Percentiles rank a stretch among this genome's conserved stretches.
Evolutionary conservation across 2,888 invertebrate genomes (phyloP).

Genomic region (Amphipyra tragopoginis): DNA sequence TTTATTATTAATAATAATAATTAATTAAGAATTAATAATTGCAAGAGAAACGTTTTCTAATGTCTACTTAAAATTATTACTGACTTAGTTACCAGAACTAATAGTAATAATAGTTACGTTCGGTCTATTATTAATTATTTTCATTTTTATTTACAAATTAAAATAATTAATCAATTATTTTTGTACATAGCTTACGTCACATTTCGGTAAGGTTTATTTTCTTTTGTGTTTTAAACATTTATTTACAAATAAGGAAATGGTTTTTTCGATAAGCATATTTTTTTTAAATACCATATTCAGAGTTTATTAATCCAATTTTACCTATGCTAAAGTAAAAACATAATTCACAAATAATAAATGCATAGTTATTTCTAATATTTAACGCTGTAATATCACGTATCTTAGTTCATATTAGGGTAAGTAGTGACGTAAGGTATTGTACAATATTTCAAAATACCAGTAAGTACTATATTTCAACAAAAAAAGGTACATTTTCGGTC

Average conservation of each 20-base stretch:
- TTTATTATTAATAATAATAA: slow-evolving; percentile 79
- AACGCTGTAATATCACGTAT: slow-evolving; percentile 50
- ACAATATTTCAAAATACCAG: slow-evolving; percentile 22
- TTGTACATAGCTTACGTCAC: slow-evolving; percentile 61
- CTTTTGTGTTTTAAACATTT: slow-evolving; percentile 14
- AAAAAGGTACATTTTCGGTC: slow-evolving; percentile 8
- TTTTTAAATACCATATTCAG: slow-evolving; percentile 1
- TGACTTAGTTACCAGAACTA: slow-evolving; percentile 75
- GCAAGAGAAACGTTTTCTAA: slow-evolving; percentile 84
- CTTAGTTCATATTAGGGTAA: slow-evolving; percentile 37
- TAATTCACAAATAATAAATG: slow-evolving; percentile 5
- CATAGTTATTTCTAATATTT: slow-evolving; percentile 40
- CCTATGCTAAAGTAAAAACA: slow-evolving; percentile 31
- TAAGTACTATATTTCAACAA: slow-evolving; percentile 21
- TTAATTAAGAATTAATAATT: slow-evolving; percentile 84
- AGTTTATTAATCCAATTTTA: slow-evolving; percentile 18
- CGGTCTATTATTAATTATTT: slow-evolving; percentile 64
- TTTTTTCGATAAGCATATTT: background rate
- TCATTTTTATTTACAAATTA: slow-evolving; percentile 67
- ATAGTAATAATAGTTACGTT: slow-evolving; percentile 73
- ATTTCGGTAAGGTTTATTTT: slow-evolving; percentile 17
- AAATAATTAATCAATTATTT: slow-evolving; percentile 49
- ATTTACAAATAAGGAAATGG: slow-evolving; percentile 29
- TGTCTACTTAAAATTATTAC: slow-evolving; percentile 84
- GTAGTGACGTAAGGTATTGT: slow-evolving; percentile 57